Base-by-base conservation (phyloP, 2,113 vertebrate genomes). In the Grantiella picta region DNA sequence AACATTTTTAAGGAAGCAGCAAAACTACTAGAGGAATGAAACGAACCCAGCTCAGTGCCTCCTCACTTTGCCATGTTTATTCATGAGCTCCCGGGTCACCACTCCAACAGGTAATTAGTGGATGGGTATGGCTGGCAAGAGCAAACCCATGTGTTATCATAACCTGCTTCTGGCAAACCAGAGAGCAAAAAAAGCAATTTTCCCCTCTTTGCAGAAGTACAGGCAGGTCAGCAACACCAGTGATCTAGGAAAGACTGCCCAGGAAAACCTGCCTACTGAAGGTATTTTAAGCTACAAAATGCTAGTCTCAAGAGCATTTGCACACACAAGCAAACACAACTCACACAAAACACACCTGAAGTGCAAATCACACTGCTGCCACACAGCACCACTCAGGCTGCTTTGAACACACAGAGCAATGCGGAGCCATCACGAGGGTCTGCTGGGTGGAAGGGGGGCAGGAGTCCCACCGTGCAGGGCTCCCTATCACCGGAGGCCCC, bases 401-500 rank as follows among this genome's bases (percentile, higher is more conserved):
- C 69, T 27, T 29, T 4, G n/a, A 13, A 5, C 27, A 71, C 28
- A 2, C 0, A 0, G 36, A 33, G 7, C 33, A 23, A 5, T 1
- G 0, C 64, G 15, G 54, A 53, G 56, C n/a, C 38, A 7, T 0
- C 4, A 0, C 0, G 0, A 21, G 65, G 38, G 3, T 5, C 1
- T 9, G 22, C 22, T 12, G 57, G 49, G 1, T 0, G 7, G 15
- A 23, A 7, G 14, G 17, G 29, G 22, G 25, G 18, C 23, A 25
- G 24, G 23, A 38, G 11, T 2, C 33, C 36, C 45, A 20, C 10
- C 12, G 12, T 19, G 64, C 64, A 69, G 45, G 36, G 27, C 11
- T 11, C 25, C 28, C 33, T 11, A 3, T 10, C 20, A 8, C 9
- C 68, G 29, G 40, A 21, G 18, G 33, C 35, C 20, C 33, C n/a